A percentile compares a stretch with the other conserved stretches of the same genome.
Evolutionary conservation across 2,888 invertebrate species (phyloP).

Genomic region (Crocallis elinguaria): DNA sequence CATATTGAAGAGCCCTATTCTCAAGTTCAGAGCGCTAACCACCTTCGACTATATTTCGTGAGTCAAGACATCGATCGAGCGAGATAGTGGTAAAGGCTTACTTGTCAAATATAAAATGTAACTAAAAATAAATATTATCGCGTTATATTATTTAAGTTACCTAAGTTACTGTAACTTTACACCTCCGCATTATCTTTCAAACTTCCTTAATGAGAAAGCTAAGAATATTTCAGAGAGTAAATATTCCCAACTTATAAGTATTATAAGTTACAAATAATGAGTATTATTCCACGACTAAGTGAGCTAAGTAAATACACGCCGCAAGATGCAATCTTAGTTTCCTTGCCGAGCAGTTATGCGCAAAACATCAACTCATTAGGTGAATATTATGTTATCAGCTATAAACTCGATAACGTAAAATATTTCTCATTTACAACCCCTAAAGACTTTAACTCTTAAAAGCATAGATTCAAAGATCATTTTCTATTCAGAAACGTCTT

Average conservation of each 20-base stretch:
- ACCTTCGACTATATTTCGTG: no score
- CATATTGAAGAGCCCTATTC: no score
- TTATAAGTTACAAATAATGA: no score
- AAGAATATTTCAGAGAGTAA: slow-evolving; percentile 7
- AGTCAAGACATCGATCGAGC: no score
- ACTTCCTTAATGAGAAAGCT: slow-evolving; percentile 5
- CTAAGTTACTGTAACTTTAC: no score
- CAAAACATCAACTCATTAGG: slow-evolving; percentile 45
- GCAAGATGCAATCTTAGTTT: slow-evolving; percentile 32
- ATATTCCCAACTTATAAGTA: not conserved
- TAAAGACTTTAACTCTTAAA: not conserved
- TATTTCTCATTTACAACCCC: slow-evolving; percentile 23
- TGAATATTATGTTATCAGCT: slow-evolving; percentile 43
- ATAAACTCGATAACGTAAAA: slow-evolving; percentile 34
- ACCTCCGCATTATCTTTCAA: not conserved
- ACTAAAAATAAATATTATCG: no score
- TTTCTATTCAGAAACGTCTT: not conserved
- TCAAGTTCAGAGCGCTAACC: no score
- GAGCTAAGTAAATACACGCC: not conserved
- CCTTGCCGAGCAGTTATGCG: slow-evolving; percentile 32
- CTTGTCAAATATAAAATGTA: no score
- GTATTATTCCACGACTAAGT: no score
- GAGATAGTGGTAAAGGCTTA: no score
- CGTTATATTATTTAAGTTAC: no score
- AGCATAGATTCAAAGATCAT: not conserved